These are phyloP conservation scores for Rhyacophila evoluta DNA, from an alignment of 2,888 invertebrate species.

Conservation along the genomic window DNA sequence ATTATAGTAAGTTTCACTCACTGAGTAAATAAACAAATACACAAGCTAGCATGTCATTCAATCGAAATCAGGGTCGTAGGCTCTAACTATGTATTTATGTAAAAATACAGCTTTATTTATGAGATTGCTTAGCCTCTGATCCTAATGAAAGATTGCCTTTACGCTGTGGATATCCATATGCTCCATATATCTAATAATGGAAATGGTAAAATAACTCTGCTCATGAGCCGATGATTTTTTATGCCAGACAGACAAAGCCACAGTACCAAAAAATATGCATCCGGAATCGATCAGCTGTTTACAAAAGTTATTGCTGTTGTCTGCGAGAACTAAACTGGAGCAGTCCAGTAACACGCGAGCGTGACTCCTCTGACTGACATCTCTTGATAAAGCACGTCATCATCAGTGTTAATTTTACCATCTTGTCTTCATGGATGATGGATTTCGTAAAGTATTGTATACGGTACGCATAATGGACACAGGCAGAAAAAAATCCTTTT, in stretches of 20 bases:
- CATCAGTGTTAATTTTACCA: neutral
- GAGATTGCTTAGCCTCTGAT: no score
- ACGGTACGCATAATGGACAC: neutral
- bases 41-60: no score
- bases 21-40: no score
- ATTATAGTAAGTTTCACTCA: no score
- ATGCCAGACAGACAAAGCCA: neutral
- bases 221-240: neutral
- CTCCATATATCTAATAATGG: no score
- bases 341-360: neutral
- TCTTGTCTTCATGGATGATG: neutral
- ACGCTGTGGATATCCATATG: no score
- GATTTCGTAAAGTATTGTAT: neutral
- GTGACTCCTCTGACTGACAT: neutral
- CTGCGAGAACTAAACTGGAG: neutral
- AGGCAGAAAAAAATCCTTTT: neutral
- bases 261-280: neutral
- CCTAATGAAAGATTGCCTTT: no score
- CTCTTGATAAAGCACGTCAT: conserved; percentile 3
- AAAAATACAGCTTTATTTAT: no score
- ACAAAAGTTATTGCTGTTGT: neutral
- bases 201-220: no score
- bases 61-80: no score
- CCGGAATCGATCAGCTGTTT: neutral
- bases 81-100: no score